Base-by-base conservation (phyloP, 2,113 vertebrate genomes). In the Orientallactaga bullata region DNA sequence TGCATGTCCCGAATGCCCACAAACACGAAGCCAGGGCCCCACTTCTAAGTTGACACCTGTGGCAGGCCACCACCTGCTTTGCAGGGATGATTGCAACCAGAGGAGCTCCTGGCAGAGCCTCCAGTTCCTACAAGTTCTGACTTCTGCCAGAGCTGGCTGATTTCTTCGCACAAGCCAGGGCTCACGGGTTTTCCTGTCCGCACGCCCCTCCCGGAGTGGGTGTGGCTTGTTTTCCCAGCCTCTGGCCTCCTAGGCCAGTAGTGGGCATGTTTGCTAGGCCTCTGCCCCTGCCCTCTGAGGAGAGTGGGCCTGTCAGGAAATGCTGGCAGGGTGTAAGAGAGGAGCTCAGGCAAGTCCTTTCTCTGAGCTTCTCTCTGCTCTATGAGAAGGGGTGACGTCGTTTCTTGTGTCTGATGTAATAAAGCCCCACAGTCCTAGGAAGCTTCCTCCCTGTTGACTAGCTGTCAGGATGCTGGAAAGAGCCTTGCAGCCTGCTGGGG, bases 41-140 rank as follows among this genome's bases (percentile, higher is more conserved):
- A 3, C 9, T 18, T 10, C 32, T n/a, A 0, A 60, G 32, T 1
- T 16, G 42, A 5, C 35, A 0, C 1, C 0, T 0, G 0, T 0
- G 79, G 92, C 93, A 2, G 0, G 3, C 72, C 0, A 5, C 68
- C 65, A 3, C 65, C 24, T 17, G 58, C 88, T 9, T n/a, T 8
- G 3, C 5, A 15, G 55, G 76, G 35, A 1, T 0, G 0, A 24
- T 18, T 58, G 73, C 28, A 35, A 2, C 51, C 0, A 7, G 78
- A 78, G 79, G 71, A 61, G 42, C 60, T 11, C 3, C 10, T 65
- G 83, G 82, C 80, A 77, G 23, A 26, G 88, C 0, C 0, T 13
- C 17, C 0, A 0, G 30, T 13, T 20, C 55, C 66, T 51, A 47
- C 91, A 73, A 47, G 89, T 91, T 58, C 7, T 12, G 15, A 9